Evolutionary conservation across 2,888 invertebrate species (phyloP), one percentile per base, ranked within the genome.

Genomic region (Lottia scabra): DNA sequence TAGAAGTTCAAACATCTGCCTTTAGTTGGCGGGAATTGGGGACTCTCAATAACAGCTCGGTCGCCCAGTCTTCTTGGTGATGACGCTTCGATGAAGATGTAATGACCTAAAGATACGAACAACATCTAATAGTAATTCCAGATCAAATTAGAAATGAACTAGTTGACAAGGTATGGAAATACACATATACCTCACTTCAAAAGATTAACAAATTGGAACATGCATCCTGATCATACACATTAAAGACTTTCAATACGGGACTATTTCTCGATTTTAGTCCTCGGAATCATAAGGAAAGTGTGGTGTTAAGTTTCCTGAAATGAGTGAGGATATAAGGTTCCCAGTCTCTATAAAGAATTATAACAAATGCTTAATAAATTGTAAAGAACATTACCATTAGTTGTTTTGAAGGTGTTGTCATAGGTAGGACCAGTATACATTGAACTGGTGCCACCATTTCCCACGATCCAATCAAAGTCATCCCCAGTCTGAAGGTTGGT

Each of bases 391-490:
- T 79, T 70, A 81, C 87, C 87, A 75, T 67, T 65, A 2, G 62
- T 16, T 19, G 71, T 81, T 15, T 76, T 72, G 62, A 81, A 64
- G 10, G 83, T 83, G 67, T 83, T 86, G 70, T 83, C 84, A 30
- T n/a, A 73, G 4, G 65, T 63, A 1, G 89, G 89, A 38, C 87
- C 87, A 16, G 87, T 87, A 15, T 71, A 68, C 8, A 43, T 12
- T 0, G 86, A 80, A 8, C 75, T 68, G 8, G 85, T 85, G 0
- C 64, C 26, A 3, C 85, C 86, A 26, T 76, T 75, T 6, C 80
- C 76, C 56, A 81, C 74, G 15, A 68, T 78, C 88, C 88, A 88
- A 76, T 88, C 85, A 81, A 87, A 87, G 38, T 82, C 73, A 75
- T 87, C 87, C 0, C 78, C 77, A 6, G 73, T 75, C 43, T 82